Conservation (phyloP, 2,113 vertebrate species). For the Romanogobio albipinnatus region DNA sequence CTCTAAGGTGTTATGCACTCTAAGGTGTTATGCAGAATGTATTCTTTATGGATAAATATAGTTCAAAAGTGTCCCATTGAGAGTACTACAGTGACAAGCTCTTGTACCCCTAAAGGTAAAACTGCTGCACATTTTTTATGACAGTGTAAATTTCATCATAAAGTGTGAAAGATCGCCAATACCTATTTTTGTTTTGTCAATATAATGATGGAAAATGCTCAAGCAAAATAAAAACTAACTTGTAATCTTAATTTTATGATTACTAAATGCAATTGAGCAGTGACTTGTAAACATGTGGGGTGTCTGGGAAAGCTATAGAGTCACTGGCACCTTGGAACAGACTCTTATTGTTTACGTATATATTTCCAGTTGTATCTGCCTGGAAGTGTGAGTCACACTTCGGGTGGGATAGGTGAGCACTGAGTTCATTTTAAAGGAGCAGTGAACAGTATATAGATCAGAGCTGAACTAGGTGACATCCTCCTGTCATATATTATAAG, state of each 20-base stretch:
- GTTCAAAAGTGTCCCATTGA: not conserved
- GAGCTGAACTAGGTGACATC: not conserved
- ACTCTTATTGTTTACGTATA: not conserved
- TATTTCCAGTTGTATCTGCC: slow-evolving; percentile 7
- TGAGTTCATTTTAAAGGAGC: slow-evolving; percentile 1
- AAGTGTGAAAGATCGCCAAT: not conserved
- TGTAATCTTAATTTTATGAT: not conserved
- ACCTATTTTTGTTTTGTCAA: not conserved
- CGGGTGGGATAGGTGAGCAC: not conserved
- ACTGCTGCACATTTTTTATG: not conserved
- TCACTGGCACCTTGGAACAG: not conserved
- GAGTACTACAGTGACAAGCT: not conserved
- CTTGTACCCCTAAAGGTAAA: not conserved
- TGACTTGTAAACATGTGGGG: slow-evolving; percentile 8
- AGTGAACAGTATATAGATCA: not conserved
- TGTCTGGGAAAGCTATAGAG: not conserved
- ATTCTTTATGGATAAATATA: not conserved
- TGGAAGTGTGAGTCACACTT: slow-evolving; percentile 26
- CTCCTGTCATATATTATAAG: not conserved
- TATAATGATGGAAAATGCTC: not conserved
- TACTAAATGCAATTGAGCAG: not conserved
- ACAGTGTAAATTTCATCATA: not conserved
- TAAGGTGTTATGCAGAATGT: not conserved
- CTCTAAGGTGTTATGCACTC: not conserved
- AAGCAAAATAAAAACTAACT: not conserved